phyloP scores from a whole-genome alignment of 1,140 invertebrate genomes.

The Tenebrio molitor region DNA sequence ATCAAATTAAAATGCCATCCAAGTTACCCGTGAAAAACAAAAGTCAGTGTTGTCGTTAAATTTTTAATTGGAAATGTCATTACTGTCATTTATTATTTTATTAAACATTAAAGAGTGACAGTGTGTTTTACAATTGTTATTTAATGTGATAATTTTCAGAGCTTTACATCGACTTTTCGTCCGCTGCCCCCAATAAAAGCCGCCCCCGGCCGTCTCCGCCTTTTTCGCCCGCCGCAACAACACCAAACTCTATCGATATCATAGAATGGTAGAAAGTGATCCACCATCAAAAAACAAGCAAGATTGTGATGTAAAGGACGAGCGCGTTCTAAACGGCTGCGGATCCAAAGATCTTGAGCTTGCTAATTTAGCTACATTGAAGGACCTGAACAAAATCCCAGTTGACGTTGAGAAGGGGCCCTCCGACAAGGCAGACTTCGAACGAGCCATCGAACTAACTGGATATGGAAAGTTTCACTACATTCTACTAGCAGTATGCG shows the following conservation, averaged over 20 bases:
- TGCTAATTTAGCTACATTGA: conserved; percentile 51
- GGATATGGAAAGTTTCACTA: conserved; percentile 95
- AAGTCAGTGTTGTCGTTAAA: too few relatives aligned
- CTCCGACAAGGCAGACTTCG: conserved; percentile 82
- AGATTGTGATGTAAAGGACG: conserved; percentile 84
- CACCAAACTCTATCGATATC: conserved; percentile 47
- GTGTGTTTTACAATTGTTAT: too few relatives aligned
- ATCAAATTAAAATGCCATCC: too few relatives aligned
- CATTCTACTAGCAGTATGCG: conserved; percentile 88
- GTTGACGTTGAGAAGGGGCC: conserved; percentile 69
- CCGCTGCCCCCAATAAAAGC: conserved; percentile 58
- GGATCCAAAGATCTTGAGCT: conserved; percentile 80
- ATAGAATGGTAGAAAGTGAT: conserved; percentile 66
- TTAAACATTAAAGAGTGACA: too few relatives aligned
- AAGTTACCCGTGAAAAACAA: too few relatives aligned
- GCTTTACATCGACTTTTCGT: conserved; percentile 52
- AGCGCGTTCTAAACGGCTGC: conserved; percentile 80
- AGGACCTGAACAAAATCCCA: conserved; percentile 56
- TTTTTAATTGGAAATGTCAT: too few relatives aligned
- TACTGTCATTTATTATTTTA: too few relatives aligned
- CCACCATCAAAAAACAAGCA: conserved; percentile 58
- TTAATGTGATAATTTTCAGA: conserved; percentile 52
- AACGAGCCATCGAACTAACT: conserved; percentile 84
- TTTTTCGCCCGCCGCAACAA: conserved; percentile 41
- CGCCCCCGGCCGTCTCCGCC: conserved; percentile 44